Evolutionary conservation across 23 tunicate genomes (phyloP), one percentile per base, ranked within the genome.

Genomic region (Phallusia fumigata): DNA sequence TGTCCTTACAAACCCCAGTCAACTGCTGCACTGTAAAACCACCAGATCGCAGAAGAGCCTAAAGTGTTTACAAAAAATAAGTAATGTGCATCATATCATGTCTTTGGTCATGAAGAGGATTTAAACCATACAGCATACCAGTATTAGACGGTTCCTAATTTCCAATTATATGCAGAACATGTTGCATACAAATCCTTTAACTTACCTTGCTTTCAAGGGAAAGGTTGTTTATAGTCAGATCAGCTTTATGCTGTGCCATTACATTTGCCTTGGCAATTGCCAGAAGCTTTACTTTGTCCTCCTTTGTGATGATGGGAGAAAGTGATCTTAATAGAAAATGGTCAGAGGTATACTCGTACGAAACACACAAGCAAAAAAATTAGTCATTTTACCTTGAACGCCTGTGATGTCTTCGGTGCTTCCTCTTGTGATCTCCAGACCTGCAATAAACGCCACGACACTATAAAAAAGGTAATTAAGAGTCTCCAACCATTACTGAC

Each of bases 211-310:
- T 83, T 34, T 88, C 92, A 36, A 22, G 35, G 0, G 97, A 78
- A 1, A 92, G 36, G 34, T 64, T 84, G 16, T 84, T 16, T 16
- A 84, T 80, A 36, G 85, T 84, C 19, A 65, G 5, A 35, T 73
- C 86, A 18, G 91, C 97, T 64, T 76, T 74, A 50, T 95, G 95
- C 72, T 88, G 93, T 2, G 93, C 93, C 53, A 95, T 45, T 30
- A 95, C 98, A 75, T 95, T 95, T 3, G 93, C 93, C 74, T 95
- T 95, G 10, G 98, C 98, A 30, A 95, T 95, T 65, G 90, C 98
- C 22, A 95, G 82, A 64, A 95, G 79, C 36, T 83, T 90, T 45
- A 95, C 81, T 86, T 95, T 95, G 74, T 95, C 98, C 79, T 82
- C 80, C 35, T 53, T 79, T 22, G 88, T 32, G 28, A 95, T 92